Percentiles rank a stretch among this genome's conserved stretches.
phyloP scores from a whole-genome alignment of 2,797 vertebrate genomes.

The Smutsia temminckii region DNA sequence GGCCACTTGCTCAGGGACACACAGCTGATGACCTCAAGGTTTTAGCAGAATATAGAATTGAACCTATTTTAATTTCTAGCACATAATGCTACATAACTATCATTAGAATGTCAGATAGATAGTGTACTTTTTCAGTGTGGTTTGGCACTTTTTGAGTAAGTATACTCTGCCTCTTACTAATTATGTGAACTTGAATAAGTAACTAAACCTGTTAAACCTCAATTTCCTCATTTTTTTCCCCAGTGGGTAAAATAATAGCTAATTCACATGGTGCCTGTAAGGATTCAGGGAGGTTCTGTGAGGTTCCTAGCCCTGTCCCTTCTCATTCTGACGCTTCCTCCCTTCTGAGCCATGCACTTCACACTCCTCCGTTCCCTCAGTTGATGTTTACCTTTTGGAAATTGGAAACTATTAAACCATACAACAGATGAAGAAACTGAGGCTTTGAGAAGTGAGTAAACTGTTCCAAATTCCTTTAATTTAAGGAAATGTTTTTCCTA shows the following conservation, averaged over 20 bases:
- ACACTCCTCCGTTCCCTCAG: background rate
- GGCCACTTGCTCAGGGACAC: background rate
- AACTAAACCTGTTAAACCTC: slow-evolving; percentile 48
- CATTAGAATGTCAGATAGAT: background rate
- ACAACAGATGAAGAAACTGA: background rate
- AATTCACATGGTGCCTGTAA: background rate
- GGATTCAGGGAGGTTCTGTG: background rate
- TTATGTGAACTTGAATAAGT: slow-evolving; percentile 42
- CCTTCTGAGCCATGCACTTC: background rate
- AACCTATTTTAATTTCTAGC: background rate
- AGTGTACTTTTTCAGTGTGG: background rate
- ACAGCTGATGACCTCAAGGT: background rate
- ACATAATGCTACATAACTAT: background rate
- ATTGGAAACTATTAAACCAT: background rate
- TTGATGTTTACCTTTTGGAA: background rate
- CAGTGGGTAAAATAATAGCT: slow-evolving; percentile 39
- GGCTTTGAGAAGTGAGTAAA: background rate
- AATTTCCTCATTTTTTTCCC: slow-evolving; percentile 59
- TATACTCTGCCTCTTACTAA: slow-evolving; percentile 26
- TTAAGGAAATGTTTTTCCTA: background rate
- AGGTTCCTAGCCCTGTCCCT: background rate
- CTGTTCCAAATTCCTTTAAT: background rate
- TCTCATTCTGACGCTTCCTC: background rate
- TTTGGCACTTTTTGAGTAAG: slow-evolving; percentile 11
- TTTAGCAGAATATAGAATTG: background rate